Evolutionary conservation across 2,797 vertebrate genomes (phyloP).

Genomic region (Channa striata): DNA sequence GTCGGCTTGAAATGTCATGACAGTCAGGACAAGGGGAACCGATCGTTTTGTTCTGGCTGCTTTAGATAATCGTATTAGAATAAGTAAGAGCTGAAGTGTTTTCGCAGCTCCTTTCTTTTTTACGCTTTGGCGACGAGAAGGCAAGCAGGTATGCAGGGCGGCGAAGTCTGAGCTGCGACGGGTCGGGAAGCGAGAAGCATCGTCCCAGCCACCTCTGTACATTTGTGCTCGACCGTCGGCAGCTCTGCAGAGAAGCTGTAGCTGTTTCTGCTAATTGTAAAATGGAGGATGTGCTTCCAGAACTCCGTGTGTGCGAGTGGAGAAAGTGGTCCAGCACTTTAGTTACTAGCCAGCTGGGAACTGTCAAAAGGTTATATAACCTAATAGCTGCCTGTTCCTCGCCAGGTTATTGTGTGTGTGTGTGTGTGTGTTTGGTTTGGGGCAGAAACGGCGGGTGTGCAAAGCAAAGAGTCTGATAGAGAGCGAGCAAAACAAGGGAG

Average conservation of each 20-base stretch:
- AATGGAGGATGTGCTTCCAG: background rate
- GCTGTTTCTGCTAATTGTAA: slow-evolving; percentile 3
- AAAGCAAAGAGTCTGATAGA: no score
- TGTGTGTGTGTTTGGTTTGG: slow-evolving; percentile 32
- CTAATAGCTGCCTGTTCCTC: slow-evolving; percentile 53
- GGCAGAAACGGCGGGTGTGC: background rate
- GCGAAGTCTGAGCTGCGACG: no score
- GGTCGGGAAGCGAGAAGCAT: no score
- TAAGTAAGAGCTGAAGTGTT: background rate
- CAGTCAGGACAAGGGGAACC: background rate
- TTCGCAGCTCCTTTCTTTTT: background rate
- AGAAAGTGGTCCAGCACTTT: slow-evolving; percentile 44
- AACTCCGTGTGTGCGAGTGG: slow-evolving; percentile 1
- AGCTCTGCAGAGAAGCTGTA: background rate
- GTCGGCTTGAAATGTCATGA: background rate
- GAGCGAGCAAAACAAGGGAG: background rate
- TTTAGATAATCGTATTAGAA: background rate
- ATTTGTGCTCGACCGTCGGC: background rate
- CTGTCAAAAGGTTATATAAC: slow-evolving; percentile 74
- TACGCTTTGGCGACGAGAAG: background rate
- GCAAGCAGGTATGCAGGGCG: background rate
- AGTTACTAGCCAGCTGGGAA: slow-evolving; percentile 70
- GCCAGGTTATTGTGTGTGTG: slow-evolving; percentile 45
- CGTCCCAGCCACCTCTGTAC: background rate
- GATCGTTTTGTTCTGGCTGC: background rate